Percentiles rank a stretch among this genome's conserved stretches.
phyloP scores from a whole-genome alignment of 2,888 invertebrate genomes.

The Allacma fusca region DNA sequence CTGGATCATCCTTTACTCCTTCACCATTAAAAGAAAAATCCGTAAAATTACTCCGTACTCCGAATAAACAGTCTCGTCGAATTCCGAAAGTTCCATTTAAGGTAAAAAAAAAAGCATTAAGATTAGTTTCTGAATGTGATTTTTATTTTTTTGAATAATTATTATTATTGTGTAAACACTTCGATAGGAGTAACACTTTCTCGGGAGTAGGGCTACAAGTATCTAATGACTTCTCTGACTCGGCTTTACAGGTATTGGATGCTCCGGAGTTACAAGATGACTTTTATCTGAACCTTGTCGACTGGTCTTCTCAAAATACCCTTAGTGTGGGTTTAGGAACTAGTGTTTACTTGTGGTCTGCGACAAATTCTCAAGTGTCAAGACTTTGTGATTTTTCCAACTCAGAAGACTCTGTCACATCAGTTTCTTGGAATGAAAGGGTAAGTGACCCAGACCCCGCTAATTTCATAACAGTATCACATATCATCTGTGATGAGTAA shows the following conservation, averaged over 20 bases:
- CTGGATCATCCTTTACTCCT: conserved; percentile 86
- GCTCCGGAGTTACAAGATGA: conserved; percentile 98
- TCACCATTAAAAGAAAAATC: conserved; percentile 96
- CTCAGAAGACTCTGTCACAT: conserved; percentile 95
- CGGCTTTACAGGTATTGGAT: conserved; percentile 73
- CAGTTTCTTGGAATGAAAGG: conserved; percentile 98
- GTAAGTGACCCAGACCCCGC: conserved; percentile 62
- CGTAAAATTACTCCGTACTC: conserved; percentile 90
- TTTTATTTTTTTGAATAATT: too few species aligned
- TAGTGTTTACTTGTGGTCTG: conserved; percentile 99
- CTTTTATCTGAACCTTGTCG: conserved; percentile 97
- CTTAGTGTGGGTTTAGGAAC: conserved; percentile 96
- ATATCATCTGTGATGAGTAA: too few species aligned
- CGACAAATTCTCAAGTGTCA: conserved; percentile 97
- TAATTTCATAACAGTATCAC: too few species aligned
- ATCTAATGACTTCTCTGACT: background rate
- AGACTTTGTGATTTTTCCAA: conserved; percentile 92
- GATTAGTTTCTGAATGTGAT: too few species aligned
- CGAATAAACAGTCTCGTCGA: conserved; percentile 96
- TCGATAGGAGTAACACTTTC: too few species aligned
- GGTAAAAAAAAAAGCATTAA: conserved; percentile 65
- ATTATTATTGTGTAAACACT: too few species aligned
- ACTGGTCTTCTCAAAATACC: conserved; percentile 99
- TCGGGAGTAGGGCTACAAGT: too few species aligned
- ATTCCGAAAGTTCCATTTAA: conserved; percentile 99